These are phyloP conservation scores for Gephyroberyx darwinii DNA, from an alignment of 2,797 vertebrate genomes.

Conservation along the genomic window DNA sequence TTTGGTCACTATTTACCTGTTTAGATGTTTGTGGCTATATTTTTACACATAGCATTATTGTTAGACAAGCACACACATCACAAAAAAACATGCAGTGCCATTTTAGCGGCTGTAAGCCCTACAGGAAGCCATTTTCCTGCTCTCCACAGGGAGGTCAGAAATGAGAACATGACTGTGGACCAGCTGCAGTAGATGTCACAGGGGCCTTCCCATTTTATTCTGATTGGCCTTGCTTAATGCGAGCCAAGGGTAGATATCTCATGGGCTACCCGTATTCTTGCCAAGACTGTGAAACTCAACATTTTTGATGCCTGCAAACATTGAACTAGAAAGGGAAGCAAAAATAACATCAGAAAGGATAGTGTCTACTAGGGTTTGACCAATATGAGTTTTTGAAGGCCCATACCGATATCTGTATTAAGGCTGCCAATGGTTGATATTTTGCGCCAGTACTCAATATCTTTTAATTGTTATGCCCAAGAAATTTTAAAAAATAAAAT, in stretches of 20 bases:
- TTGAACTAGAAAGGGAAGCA: slow-evolving; percentile 38
- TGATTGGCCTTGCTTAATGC: slow-evolving; percentile 75
- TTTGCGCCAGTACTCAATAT: neutral
- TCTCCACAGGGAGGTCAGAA: slow-evolving; percentile 56
- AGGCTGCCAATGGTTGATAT: neutral
- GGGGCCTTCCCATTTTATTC: slow-evolving; percentile 73
- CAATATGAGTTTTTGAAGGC: too few relatives aligned
- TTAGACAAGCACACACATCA: neutral
- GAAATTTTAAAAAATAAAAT: too few relatives aligned
- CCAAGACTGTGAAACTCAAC: slow-evolving; percentile 56
- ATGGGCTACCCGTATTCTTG: slow-evolving; percentile 50
- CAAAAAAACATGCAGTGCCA: slow-evolving; percentile 19
- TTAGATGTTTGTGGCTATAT: slow-evolving; percentile 8
- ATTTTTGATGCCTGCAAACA: slow-evolving; percentile 42
- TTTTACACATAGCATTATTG: slow-evolving; percentile 10
- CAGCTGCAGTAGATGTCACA: slow-evolving; percentile 70
- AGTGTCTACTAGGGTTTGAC: too few relatives aligned
- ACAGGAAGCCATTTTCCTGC: slow-evolving; percentile 35
- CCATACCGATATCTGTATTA: too few relatives aligned
- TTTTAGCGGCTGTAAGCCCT: slow-evolving; percentile 17
- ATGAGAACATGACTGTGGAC: slow-evolving; percentile 61
- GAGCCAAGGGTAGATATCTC: slow-evolving; percentile 61
- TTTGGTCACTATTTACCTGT: neutral
- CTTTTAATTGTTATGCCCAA: neutral
- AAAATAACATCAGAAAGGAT: slow-evolving; percentile 19